Base-by-base conservation (phyloP, 2,797 vertebrate genomes). In the Scarus forsteni region DNA sequence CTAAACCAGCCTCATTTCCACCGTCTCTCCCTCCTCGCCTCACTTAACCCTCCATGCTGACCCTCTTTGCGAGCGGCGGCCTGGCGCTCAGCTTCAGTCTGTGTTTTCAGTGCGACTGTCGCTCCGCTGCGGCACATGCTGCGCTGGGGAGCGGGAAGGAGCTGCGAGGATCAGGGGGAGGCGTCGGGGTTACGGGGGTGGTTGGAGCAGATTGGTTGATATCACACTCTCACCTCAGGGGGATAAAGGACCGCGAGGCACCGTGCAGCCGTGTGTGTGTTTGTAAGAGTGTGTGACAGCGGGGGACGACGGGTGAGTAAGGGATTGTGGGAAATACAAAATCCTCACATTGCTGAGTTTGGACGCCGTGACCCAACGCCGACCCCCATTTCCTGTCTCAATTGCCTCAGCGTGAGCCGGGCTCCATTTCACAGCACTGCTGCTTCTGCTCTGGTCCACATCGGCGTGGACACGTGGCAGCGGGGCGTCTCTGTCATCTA, bases 331-430 rank as follows among this genome's bases (percentile, higher is more conserved):
- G 73, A 85, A 83, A 88, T 75, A 80, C 76, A 78, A 89, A 89
- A 89, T 86, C 87, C 81, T 77, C 70, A 74, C 62, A 83, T 76
- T 83, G 82, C 66, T 66, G 80, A 87, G 85, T 91, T 86, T 82
- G 81, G 85, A 80, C 15, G 78, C 79, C 66, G 13, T 77, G 89
- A 92, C 89, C 90, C 74, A 61, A 14, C 74, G 15, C 54, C 62
- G 87, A 93, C 91, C 92, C 85, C 89, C 81, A 90, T 92, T 92
- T 92, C 90, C 91, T 88, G 83, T 85, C 89, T 90, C 80, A 83
- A 92, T 91, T 91, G 85, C 79, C 90, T 88, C 88, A 86, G 90
- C 84, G 2, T 85, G 88, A 85, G 88, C 75, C 18, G 62, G 78
- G 73, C 81, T 89, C 85, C 59, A 85, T 88, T 84, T 83, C 73